These are phyloP conservation scores for Champsocephalus esox DNA, from an alignment of 2,797 vertebrate species.

Conservation along the genomic window DNA sequence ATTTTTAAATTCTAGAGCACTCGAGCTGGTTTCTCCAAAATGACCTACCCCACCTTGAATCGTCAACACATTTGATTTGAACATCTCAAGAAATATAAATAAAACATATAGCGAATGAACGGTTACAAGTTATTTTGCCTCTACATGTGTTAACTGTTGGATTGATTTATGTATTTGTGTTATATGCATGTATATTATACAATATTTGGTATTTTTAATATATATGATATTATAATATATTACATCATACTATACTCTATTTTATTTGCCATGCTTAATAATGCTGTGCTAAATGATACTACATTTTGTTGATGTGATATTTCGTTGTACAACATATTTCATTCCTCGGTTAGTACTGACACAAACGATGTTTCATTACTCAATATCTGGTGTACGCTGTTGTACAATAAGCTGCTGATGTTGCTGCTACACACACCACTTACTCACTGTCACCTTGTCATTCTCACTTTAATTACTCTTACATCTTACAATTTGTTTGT, in stretches of 20 bases:
- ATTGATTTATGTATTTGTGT: background rate
- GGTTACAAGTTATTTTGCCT: background rate
- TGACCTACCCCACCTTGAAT: no score
- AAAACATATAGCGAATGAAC: background rate
- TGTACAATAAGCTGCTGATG: background rate
- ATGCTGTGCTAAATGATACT: background rate
- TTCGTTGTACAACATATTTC: background rate
- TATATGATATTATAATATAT: background rate
- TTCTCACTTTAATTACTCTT: background rate
- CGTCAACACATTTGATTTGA: background rate
- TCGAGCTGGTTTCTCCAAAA: no score
- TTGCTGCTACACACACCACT: background rate
- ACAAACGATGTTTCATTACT: no score
- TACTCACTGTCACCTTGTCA: background rate
- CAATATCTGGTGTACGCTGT: background rate
- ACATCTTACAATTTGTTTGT: background rate
- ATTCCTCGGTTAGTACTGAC: background rate
- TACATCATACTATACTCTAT: background rate
- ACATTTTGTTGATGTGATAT: background rate
- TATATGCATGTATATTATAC: background rate
- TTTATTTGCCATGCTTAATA: background rate
- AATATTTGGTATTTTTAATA: background rate
- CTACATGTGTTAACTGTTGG: background rate
- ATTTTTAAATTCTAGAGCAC: no score
- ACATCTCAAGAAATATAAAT: background rate